Conservation (phyloP, 2,113 vertebrate species). For the Macaca nemestrina region DNA sequence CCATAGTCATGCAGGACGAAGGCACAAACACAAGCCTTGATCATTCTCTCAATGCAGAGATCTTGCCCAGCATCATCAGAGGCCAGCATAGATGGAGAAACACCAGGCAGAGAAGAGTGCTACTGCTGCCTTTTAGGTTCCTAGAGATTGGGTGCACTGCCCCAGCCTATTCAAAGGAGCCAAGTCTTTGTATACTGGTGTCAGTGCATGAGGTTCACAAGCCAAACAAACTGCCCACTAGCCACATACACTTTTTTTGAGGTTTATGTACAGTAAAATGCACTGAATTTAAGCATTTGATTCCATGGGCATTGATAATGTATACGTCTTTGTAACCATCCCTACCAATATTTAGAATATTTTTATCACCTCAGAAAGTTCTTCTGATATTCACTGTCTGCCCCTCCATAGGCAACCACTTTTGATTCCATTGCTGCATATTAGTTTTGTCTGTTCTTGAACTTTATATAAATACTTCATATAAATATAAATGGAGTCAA, state of each 20-base stretch:
- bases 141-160: background rate
- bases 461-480: background rate
- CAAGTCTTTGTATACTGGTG: background rate
- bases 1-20: background rate
- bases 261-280: background rate
- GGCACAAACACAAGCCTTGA: background rate
- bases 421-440: background rate
- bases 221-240: background rate
- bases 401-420: background rate
- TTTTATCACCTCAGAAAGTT: slow-evolving; percentile 18
- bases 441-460: background rate
- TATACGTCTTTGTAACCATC: background rate
- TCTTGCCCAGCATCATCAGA: background rate
- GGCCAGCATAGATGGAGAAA: background rate
- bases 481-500: background rate
- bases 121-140: background rate
- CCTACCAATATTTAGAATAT: background rate
- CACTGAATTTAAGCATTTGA: background rate
- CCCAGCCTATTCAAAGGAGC: background rate
- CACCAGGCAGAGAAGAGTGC: background rate
- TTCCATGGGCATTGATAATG: background rate
- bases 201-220: background rate
- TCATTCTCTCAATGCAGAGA: background rate
- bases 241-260: background rate
- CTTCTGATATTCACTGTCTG: background rate